These are phyloP conservation scores for Campylomormyrus numenius DNA, from an alignment of 2,113 vertebrate genomes.

Conservation along the genomic window DNA sequence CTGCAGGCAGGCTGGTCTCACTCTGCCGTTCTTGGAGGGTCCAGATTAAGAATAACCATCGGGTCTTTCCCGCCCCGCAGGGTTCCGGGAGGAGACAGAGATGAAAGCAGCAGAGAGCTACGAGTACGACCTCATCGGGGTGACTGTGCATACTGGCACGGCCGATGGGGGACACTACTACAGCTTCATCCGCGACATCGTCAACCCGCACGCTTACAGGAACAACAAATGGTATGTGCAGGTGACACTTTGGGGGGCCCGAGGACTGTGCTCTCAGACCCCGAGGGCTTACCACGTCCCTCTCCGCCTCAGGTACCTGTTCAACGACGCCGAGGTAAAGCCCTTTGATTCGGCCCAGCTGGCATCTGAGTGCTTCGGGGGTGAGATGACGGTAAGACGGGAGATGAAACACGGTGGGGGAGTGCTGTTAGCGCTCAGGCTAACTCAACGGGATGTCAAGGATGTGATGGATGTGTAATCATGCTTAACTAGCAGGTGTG, in stretches of 20 bases:
- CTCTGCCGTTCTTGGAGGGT: background rate
- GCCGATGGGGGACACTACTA: conserved; percentile 98
- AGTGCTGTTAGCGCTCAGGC: background rate
- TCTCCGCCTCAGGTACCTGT: conserved; percentile 77
- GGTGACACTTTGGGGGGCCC: background rate
- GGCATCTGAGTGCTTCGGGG: conserved; percentile 95
- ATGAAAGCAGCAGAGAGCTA: conserved; percentile 81
- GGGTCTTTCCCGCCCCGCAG: conserved; percentile 46
- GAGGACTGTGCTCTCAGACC: background rate
- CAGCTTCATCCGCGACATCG: conserved; percentile 94
- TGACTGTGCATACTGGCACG: conserved; percentile 95
- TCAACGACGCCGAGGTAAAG: conserved; percentile 97
- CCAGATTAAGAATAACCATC: too few relatives aligned
- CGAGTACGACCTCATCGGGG: conserved; percentile 95
- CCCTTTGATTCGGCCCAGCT: conserved; percentile 96
- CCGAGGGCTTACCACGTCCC: background rate
- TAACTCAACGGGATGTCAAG: background rate
- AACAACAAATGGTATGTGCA: conserved; percentile 92
- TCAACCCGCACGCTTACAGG: conserved; percentile 94
- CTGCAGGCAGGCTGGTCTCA: background rate
- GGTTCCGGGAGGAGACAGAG: conserved; percentile 80
- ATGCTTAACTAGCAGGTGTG: background rate
- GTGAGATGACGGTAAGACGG: conserved; percentile 90
- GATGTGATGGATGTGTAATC: background rate
- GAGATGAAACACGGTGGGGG: background rate